Evolutionary conservation across 2,113 vertebrate species (phyloP).

Genomic region (Lichenostomus cassidix): DNA sequence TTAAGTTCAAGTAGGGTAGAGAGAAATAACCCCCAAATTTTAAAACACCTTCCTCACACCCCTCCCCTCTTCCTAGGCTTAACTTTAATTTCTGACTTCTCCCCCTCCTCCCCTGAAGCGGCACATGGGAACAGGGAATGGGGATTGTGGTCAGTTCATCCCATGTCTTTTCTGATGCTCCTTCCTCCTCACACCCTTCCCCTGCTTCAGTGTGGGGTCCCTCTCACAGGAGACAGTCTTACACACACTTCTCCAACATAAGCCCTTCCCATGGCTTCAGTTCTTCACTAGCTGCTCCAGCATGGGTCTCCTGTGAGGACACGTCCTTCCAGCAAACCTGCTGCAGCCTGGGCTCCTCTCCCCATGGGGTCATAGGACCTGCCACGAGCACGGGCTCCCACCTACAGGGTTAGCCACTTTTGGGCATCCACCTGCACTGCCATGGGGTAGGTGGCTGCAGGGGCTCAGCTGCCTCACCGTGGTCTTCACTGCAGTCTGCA

Average conservation of each 20-base stretch:
- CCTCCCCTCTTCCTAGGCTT: not conserved
- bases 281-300: not conserved
- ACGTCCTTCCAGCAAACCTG: not conserved
- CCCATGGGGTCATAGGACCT: not conserved
- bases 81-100: not conserved
- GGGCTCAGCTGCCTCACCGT: not conserved
- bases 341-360: no score
- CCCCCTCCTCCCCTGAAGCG: not conserved
- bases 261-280: not conserved
- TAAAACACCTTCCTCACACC: not conserved
- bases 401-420: not conserved
- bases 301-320: not conserved
- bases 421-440: not conserved
- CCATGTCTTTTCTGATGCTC: not conserved
- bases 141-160: not conserved
- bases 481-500: not conserved
- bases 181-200: not conserved
- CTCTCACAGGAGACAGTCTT: not conserved
- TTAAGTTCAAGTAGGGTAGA: not conserved
- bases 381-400: not conserved
- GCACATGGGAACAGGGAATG: not conserved
- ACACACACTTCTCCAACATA: not conserved
- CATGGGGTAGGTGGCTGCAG: rapidly evolving
- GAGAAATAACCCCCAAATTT: not conserved
- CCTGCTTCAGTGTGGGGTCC: not conserved